Percentiles rank a stretch among this genome's conserved stretches.
Evolutionary conservation across 1,140 invertebrate species (phyloP).

Genomic region (Polypedilum pembai): DNA sequence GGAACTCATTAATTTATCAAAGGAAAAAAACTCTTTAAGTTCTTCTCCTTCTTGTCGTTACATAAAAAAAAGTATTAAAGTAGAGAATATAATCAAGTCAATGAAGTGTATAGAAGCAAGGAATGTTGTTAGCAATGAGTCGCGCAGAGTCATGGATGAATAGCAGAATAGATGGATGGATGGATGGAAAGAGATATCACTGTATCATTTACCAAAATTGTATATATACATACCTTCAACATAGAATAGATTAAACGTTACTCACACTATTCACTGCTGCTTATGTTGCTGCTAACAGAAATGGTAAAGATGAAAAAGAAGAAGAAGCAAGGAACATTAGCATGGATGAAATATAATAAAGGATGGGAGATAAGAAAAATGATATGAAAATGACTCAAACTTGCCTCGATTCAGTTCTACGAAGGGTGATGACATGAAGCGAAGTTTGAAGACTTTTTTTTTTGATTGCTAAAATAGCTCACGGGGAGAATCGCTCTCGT

Average conservation of each 20-base stretch:
- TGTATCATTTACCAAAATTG: neutral
- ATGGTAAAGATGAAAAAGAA: neutral
- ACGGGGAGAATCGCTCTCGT: too few species aligned
- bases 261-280: neutral
- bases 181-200: constrained; percentile 11
- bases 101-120: neutral
- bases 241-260: constrained; percentile 13
- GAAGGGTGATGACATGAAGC: too few species aligned
- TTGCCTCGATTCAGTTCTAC: too few species aligned
- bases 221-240: neutral
- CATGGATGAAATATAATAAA: neutral
- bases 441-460: too few species aligned
- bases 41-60: too few species aligned
- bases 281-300: neutral
- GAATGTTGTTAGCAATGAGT: neutral
- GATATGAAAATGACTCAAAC: constrained; percentile 17
- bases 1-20: too few species aligned
- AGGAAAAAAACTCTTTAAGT: too few species aligned
- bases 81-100: neutral
- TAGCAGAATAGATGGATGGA: neutral
- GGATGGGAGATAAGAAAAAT: constrained; percentile 16
- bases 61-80: too few species aligned
- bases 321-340: constrained; percentile 15
- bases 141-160: neutral
- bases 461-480: too few species aligned